A percentile compares a stretch with the other conserved stretches of the same genome.
These are phyloP conservation scores for Recurvirostra avosetta DNA, from an alignment of 2,113 vertebrate species.

Conservation along the genomic window DNA sequence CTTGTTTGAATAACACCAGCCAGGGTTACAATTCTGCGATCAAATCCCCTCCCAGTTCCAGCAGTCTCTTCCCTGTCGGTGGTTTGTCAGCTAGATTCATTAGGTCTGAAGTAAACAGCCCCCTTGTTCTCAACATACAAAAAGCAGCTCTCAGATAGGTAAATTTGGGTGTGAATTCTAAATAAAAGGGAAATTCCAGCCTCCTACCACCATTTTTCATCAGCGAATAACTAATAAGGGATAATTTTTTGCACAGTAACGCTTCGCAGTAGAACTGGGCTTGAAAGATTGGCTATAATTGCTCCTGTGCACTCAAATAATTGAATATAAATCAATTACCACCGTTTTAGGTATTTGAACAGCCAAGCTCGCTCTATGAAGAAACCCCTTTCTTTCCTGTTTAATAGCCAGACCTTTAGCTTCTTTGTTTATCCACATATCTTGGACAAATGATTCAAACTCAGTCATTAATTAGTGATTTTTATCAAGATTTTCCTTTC, in stretches of 20 bases:
- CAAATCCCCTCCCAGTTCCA: not conserved
- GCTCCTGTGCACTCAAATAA: conserved; percentile 40
- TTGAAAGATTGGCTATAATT: conserved; percentile 29
- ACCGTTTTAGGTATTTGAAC: conserved; percentile 15
- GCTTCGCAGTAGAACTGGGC: not conserved
- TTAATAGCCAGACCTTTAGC: conserved; percentile 53
- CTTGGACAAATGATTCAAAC: conserved; percentile 24
- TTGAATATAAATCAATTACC: conserved; percentile 49
- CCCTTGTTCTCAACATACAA: not conserved
- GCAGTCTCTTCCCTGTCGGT: not conserved
- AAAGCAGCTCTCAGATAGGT: not conserved
- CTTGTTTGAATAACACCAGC: not conserved
- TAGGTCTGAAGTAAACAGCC: not conserved
- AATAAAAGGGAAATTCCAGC: conserved; percentile 16
- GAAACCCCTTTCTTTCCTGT: not conserved
- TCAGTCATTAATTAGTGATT: conserved; percentile 35
- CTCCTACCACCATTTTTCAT: not conserved
- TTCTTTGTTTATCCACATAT: conserved; percentile 16
- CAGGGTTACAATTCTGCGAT: not conserved
- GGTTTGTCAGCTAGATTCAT: not conserved
- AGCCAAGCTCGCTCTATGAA: not conserved
- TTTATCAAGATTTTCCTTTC: conserved; percentile 55
- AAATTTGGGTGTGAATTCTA: not conserved
- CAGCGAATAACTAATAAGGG: not conserved
- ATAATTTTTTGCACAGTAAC: conserved; percentile 8